Base-by-base conservation (phyloP, 92 coral and sea anemone species). In the Montipora capitata region DNA sequence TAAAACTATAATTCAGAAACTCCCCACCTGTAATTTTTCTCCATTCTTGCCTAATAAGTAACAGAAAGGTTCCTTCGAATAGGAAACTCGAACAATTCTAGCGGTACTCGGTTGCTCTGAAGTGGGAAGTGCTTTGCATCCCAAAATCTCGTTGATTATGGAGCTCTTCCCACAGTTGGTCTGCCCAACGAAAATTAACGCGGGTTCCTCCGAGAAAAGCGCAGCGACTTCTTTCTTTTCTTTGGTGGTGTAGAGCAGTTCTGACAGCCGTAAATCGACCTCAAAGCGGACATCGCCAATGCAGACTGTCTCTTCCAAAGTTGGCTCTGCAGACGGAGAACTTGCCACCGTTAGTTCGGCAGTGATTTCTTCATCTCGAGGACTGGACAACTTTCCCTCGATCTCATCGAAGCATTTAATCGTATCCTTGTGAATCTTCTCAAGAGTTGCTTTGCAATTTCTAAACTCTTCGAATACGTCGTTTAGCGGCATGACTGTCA, bases 161-260 rank as follows among this genome's bases (percentile, higher is more conserved):
- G 96, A 93, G 89, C 96, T 93, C 61, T 93, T 93, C 10, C 96
- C 96, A 58, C 96, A 85, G 89, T 93, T 93, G 12, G 96, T 93
- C 69, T 93, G 96, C 7, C 96, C 96, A 6, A 90, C 86, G 62
- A 93, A 93, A n/a, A 93, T 93, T 5, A 93, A 82, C 12, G 94
- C 80, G 14, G 96, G 96, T 67, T 82, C 79, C 70, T 93, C 82
- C 1, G 88, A 52, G 74, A 93, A 82, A 62, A 93, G 85, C 18
- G 79, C 54, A 4, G 41, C 27, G 12, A 93, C 96, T 18, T 90
- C 89, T 10, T 84, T 76, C 57, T 43, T 85, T 83, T 93, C 96
- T 1, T 85, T 76, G 18, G 68, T 13, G 38, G 94, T 89, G 73
- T 93, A 93, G 7, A 93, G 85, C 13, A 73, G 20, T 1, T 93